Evolutionary conservation across 2,888 invertebrate species (phyloP).

Genomic region (Nomada flava): DNA sequence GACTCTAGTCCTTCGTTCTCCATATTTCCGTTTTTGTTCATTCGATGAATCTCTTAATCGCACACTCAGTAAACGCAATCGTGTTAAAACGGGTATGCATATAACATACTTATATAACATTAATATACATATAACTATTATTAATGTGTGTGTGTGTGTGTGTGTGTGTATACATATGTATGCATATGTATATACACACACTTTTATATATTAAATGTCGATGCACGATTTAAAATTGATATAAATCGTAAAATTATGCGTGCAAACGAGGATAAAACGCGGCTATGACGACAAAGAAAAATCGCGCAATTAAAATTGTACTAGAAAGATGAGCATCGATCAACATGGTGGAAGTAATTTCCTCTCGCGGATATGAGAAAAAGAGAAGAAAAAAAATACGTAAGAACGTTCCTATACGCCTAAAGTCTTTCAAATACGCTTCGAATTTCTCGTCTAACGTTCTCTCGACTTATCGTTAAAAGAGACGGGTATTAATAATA

Average conservation of each 20-base stretch:
- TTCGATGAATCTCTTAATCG: slow-evolving; percentile 46
- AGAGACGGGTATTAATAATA: slow-evolving; percentile 10
- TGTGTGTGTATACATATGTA: slow-evolving; percentile 8
- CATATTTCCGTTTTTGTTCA: slow-evolving; percentile 2
- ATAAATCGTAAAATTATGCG: slow-evolving; percentile 55
- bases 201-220: slow-evolving; percentile 56
- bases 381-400: neutral
- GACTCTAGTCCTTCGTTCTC: neutral
- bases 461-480: slow-evolving; percentile 21
- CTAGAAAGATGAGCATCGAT: slow-evolving; percentile 65
- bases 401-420: neutral
- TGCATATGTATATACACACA: slow-evolving; percentile 25
- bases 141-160: slow-evolving; percentile 26
- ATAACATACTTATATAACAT: slow-evolving; percentile 18
- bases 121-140: slow-evolving; percentile 30
- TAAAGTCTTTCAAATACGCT: slow-evolving; percentile 45
- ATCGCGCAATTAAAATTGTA: slow-evolving; percentile 57
- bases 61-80: slow-evolving; percentile 34
- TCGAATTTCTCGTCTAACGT: slow-evolving; percentile 17
- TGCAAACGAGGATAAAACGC: slow-evolving; percentile 49
- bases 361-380: slow-evolving; percentile 6
- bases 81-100: slow-evolving; percentile 7
- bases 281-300: slow-evolving; percentile 4
- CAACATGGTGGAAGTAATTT: slow-evolving; percentile 47
- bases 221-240: slow-evolving; percentile 35